These are phyloP conservation scores for Eilema depressum DNA, from an alignment of 2,888 invertebrate species.

Conservation along the genomic window DNA sequence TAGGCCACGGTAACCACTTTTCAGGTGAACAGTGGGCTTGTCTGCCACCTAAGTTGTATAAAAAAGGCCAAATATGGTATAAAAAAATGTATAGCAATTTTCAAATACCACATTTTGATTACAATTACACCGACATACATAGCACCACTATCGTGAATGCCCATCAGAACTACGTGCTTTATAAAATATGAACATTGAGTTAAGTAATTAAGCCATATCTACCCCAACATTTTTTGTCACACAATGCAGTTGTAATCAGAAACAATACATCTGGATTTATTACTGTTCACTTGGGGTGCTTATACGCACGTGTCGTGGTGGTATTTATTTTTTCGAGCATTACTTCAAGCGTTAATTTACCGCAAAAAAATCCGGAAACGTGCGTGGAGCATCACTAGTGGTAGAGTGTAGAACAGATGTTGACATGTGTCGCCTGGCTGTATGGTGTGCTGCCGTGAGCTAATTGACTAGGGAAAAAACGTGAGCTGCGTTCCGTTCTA, in stretches of 20 bases:
- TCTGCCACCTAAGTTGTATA: too few relatives aligned
- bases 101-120: neutral
- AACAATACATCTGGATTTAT: conserved; percentile 42
- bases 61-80: too few relatives aligned
- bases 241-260: conserved; percentile 33
- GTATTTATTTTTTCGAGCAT: conserved; percentile 60
- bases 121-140: neutral
- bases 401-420: conserved; percentile 84
- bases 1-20: too few relatives aligned
- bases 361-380: conserved; percentile 79
- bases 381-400: conserved; percentile 74
- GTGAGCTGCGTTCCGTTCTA: conserved; percentile 60
- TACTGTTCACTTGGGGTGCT: conserved; percentile 53
- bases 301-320: conserved; percentile 60
- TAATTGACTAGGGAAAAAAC: conserved; percentile 82
- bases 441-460: conserved; percentile 67
- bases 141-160: neutral
- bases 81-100: neutral
- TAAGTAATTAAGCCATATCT: conserved; percentile 24
- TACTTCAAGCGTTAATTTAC: conserved; percentile 75
- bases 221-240: conserved; percentile 17
- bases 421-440: conserved; percentile 78
- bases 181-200: conserved; percentile 10
- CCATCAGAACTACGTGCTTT: neutral
- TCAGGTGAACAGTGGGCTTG: too few relatives aligned